These are phyloP conservation scores for Galeruca laticollis DNA, from an alignment of 2,888 invertebrate species.

Conservation along the genomic window DNA sequence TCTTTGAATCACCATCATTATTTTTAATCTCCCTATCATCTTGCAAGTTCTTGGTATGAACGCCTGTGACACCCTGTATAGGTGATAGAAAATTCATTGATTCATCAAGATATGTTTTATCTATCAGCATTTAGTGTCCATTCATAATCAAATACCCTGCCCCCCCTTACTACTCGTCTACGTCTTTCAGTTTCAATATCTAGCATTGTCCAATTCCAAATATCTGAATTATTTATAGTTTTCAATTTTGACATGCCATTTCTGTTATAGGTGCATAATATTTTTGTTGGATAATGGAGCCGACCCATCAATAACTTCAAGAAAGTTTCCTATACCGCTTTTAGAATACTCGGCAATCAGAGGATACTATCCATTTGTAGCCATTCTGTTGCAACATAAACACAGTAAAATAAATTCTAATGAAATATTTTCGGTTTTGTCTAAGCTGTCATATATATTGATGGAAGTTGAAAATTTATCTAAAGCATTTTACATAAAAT, in stretches of 20 bases:
- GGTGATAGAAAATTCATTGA: no score
- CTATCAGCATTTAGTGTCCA: no score
- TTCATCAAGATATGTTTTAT: no score
- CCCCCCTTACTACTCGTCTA: no score
- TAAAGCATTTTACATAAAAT: conserved; percentile 41
- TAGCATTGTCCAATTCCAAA: no score
- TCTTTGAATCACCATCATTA: no score
- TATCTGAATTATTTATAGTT: no score
- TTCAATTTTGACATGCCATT: neutral
- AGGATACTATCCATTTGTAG: conserved; percentile 53
- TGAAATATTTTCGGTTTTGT: conserved; percentile 45
- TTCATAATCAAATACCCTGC: no score
- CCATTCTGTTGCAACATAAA: conserved; percentile 48
- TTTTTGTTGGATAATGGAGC: conserved; percentile 52
- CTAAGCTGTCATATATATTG: conserved; percentile 29
- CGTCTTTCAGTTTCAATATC: no score
- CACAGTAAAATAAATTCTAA: conserved; percentile 38
- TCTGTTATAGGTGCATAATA: conserved; percentile 43
- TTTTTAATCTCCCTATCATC: no score
- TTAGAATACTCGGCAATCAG: conserved; percentile 48
- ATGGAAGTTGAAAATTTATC: neutral
- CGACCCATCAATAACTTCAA: conserved; percentile 40
- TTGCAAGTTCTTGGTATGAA: no score
- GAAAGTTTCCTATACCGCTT: conserved; percentile 44
- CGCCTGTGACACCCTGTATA: no score